phyloP scores from a whole-genome alignment of 2,797 vertebrate species.

The Nasua narica region DNA sequence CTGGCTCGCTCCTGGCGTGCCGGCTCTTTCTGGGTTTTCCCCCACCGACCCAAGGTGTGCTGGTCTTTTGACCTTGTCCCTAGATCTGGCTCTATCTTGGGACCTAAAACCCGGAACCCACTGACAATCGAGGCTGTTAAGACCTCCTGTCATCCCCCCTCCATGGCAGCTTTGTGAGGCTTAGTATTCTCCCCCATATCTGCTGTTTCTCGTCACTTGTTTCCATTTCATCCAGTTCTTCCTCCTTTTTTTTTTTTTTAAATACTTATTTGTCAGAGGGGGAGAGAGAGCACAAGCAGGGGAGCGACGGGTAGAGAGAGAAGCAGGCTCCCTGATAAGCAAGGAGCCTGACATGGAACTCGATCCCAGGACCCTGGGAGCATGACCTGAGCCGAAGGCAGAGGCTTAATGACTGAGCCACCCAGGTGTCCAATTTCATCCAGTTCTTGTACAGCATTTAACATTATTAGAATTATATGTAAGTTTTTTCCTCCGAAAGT shows the following conservation, averaged over 20 bases:
- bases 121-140: not conserved
- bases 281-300: no score
- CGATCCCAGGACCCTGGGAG: no score
- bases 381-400: no score
- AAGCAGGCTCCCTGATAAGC: no score
- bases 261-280: no score
- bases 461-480: not conserved
- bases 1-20: not conserved
- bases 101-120: not conserved
- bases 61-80: not conserved
- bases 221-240: conserved; percentile 20
- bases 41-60: not conserved
- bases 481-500: not conserved
- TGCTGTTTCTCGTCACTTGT: not conserved
- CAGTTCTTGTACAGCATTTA: not conserved
- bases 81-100: not conserved
- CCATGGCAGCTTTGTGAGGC: not conserved
- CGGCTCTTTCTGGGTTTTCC: not conserved
- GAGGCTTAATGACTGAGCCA: no score
- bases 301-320: no score
- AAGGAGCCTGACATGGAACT: no score
- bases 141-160: not conserved
- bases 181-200: not conserved
- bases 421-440: not conserved
- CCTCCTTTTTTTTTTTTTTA: no score